Evolutionary conservation across 2,797 vertebrate genomes (phyloP).

Genomic region (Threskiornis aethiopicus): DNA sequence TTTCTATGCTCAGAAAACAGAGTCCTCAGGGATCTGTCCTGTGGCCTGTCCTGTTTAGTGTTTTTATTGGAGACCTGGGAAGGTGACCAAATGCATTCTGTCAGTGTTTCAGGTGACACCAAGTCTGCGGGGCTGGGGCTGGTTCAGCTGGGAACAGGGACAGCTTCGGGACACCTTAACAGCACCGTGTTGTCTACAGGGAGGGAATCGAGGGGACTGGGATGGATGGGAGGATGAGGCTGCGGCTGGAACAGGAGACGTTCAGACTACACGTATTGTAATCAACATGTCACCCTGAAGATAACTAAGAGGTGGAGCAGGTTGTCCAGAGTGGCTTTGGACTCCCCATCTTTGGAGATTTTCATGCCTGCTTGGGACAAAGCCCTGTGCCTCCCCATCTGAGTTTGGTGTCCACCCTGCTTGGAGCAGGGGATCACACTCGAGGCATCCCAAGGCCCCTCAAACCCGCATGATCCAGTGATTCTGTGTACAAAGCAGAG

Average conservation of each 20-base stretch:
- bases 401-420: neutral
- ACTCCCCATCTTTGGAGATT: neutral
- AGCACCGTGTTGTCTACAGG: neutral
- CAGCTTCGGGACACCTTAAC: fast-evolving
- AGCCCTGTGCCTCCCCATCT: fast-evolving
- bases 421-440: fast-evolving
- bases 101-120: neutral
- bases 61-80: neutral
- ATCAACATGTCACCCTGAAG: neutral
- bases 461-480: fast-evolving
- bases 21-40: fast-evolving
- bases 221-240: neutral
- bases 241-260: neutral
- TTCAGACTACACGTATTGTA: neutral
- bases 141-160: neutral
- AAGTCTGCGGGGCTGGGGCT: fast-evolving
- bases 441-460: fast-evolving
- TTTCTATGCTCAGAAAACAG: neutral
- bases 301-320: neutral
- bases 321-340: neutral
- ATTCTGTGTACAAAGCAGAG: neutral
- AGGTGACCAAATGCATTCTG: fast-evolving
- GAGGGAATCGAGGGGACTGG: fast-evolving
- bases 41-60: neutral
- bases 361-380: fast-evolving